Evolutionary conservation across 2,888 invertebrate genomes (phyloP), one percentile per base, ranked within the genome.

Genomic region (Asteroscopus sphinx): DNA sequence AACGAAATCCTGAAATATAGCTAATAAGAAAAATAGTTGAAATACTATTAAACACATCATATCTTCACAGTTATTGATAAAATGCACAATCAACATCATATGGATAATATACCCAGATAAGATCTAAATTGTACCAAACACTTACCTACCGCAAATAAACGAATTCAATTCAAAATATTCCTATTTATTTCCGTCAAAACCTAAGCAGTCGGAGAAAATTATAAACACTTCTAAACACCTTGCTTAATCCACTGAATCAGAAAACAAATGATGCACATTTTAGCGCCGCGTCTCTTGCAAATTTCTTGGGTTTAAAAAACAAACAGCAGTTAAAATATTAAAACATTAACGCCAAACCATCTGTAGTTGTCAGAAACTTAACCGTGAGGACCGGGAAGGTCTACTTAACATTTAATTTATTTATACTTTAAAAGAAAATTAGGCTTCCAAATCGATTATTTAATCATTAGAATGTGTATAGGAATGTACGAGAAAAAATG

Each of bases 321-420:
- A 57, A 46, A 51, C 46, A 67, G 12, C 36, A 39, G 6, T 41
- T 46, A 46, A 47, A 46, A 33, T 54, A 65, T 66, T 52, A 28
- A 56, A 69, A 69, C 58, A 59, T 35, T 71, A 57, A 72, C 47
- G 44, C 26, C 40, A 33, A 61, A 48, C 53, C 37, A 60, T 60
- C 53, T 48, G 54, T 57, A 47, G 40, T 30, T 60, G 68, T 73
- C 58, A 59, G 28, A 17, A 33, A 45, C 28, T 35, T 39, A 46
- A 65, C 30, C 46, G 41, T 46, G 26, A 40, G 39, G 42, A 42
- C 37, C 16, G 30, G n/a, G 35, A 36, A 36, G 37, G 11, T 53
- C 61, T 35, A 65, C 51, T 76, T 61, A 56, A 68, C 47, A 76
- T 72, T 61, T 53, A 64, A 76, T 72, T 61, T 53, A 64, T 73